Conservation (phyloP, 2,797 vertebrate genomes). For the Pseudochirops corinnae region DNA sequence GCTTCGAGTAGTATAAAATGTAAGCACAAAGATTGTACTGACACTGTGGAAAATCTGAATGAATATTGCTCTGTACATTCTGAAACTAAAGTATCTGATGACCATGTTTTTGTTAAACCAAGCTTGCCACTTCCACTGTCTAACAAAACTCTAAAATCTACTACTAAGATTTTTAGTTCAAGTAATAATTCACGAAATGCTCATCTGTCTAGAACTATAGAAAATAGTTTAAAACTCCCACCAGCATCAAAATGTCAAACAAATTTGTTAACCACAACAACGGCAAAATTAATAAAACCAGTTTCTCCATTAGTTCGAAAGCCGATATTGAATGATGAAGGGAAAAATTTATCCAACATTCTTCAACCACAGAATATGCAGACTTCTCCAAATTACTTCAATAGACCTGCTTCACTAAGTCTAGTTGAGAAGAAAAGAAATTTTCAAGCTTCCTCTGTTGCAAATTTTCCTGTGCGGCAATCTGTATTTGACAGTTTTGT, state of each 20-base stretch:
- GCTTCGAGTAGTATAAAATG: constrained; percentile 32
- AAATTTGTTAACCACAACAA: fast-evolving
- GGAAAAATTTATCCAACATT: background rate
- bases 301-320: background rate
- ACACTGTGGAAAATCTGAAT: constrained; percentile 41
- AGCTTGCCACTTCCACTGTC: constrained; percentile 66
- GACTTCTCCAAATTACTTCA: background rate
- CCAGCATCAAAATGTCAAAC: constrained; percentile 81
- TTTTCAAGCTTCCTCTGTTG: constrained; percentile 1
- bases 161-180: constrained; percentile 88
- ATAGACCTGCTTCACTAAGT: background rate
- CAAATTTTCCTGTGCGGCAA: constrained; percentile 47
- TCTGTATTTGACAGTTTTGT: constrained; percentile 82
- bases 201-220: constrained; percentile 87
- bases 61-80: constrained; percentile 75
- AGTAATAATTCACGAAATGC: constrained; percentile 86
- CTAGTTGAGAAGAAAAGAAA: background rate
- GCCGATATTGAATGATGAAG: fast-evolving
- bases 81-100: constrained; percentile 62
- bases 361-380: constrained; percentile 60
- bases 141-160: constrained; percentile 84
- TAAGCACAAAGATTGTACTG: constrained; percentile 73
- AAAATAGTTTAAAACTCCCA: constrained; percentile 68
- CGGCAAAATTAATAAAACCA: constrained; percentile 13
- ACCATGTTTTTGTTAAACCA: constrained; percentile 86